Base-by-base conservation (phyloP, 2,113 vertebrate species). In the Hypomesus transpacificus region DNA sequence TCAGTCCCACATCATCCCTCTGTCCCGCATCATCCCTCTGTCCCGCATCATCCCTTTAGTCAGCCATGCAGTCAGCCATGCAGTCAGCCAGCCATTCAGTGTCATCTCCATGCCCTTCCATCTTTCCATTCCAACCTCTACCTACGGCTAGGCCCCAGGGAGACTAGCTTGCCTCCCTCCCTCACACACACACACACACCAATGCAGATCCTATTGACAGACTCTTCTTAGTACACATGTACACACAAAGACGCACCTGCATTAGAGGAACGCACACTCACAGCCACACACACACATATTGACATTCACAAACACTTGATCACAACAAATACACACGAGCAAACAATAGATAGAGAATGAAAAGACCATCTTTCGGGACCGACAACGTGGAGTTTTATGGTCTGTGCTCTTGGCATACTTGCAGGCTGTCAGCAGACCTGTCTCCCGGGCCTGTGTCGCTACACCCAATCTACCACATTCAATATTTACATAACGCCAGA, bases 401-500 rank as follows among this genome's bases (percentile, higher is more conserved):
- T 22, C 18, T 11, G 54, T n/a, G 68, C 75, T 67, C 71, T 74
- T 75, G 77, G 59, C 66, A 77, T 75, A 63, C 39, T 62, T 64
- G 63, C 68, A 21, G 52, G 39, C 84, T 84, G 84, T 82, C 77
- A 78, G 80, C 77, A 72, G 71, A 72, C 75, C 80, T 75, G 79
- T 87, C 82, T 83, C 63, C 66, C 24, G 26, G 39, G 39, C 39
- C 39, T 46, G 9, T 46, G 39, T 80, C 74, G 65, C 80, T 73
- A 54, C 73, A 75, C 56, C 68, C 78, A 70, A 84, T 87, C 84
- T 83, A 76, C 85, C 81, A 73, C 76, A 83, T 84, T 89, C 88
- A 90, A 88, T 85, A 87, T 89, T 90, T 87, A 90, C 80, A 75
- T 79, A 75, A 80, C 73, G 73, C 82, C 88, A 80, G 72, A 76